These are phyloP conservation scores for Ichneumoninae sp. DNA, from an alignment of 2,888 invertebrate species.

Conservation along the genomic window DNA sequence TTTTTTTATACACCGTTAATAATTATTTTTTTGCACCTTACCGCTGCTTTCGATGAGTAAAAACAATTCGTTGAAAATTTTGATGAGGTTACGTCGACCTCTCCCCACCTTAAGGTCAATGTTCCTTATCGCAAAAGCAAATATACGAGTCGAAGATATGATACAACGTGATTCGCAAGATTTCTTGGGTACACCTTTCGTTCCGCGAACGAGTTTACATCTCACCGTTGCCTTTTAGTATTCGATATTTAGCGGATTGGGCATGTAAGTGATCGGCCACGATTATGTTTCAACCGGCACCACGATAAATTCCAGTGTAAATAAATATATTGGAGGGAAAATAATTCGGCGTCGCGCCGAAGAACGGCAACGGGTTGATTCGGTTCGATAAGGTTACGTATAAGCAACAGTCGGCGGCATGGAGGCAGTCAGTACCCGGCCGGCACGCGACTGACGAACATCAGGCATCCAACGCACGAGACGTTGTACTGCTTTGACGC, in stretches of 20 bases:
- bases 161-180: slow-evolving; percentile 18
- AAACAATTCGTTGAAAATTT: not conserved
- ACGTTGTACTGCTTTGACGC: slow-evolving; percentile 25
- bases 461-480: slow-evolving; percentile 65
- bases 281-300: not conserved
- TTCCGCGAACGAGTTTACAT: slow-evolving; percentile 1
- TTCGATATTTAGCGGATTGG: not conserved
- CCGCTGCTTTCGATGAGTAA: not conserved
- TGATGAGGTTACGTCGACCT: slow-evolving; percentile 4
- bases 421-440: slow-evolving; percentile 78
- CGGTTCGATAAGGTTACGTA: slow-evolving; percentile 73
- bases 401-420: slow-evolving; percentile 77
- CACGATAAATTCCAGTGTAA: not conserved
- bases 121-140: slow-evolving; percentile 41
- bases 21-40: not conserved
- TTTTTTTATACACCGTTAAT: not conserved
- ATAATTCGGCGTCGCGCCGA: slow-evolving; percentile 39
- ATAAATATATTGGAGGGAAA: not conserved
- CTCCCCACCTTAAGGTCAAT: not conserved
- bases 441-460: slow-evolving; percentile 80
- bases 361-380: slow-evolving; percentile 58
- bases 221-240: not conserved
- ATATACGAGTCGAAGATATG: slow-evolving; percentile 6
- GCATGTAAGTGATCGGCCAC: not conserved
- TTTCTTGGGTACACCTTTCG: not conserved